These are phyloP conservation scores for Hipparchia sbordonii DNA, from an alignment of 2,888 invertebrate genomes.

Conservation along the genomic window DNA sequence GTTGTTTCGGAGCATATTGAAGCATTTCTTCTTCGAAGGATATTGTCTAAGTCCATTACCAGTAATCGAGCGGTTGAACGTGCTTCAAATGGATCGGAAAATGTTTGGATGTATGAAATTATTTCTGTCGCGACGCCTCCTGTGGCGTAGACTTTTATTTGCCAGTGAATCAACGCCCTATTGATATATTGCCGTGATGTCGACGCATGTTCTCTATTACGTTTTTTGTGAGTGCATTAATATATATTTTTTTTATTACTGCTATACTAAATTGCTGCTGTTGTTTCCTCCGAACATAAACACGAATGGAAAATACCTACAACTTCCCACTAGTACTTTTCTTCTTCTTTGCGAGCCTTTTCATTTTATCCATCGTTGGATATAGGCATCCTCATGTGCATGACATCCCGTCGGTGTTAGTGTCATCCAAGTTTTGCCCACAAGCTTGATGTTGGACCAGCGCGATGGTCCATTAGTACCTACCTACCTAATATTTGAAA, in stretches of 20 bases:
- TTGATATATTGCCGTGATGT: conserved; percentile 62
- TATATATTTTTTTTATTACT: conserved; percentile 37
- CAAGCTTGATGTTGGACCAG: no score
- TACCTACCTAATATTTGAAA: no score
- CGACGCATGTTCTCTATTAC: conserved; percentile 65
- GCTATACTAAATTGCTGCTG: conserved; percentile 35
- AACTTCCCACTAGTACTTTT: background rate
- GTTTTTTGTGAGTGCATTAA: conserved; percentile 51
- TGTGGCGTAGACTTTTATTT: conserved; percentile 65
- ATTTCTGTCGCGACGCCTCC: conserved; percentile 70
- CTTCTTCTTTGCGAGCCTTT: no score
- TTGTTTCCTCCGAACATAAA: conserved; percentile 2
- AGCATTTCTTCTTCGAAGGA: conserved; percentile 28
- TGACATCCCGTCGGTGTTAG: no score
- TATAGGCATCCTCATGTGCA: no score
- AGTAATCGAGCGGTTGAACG: conserved; percentile 50
- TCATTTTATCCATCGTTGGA: no score
- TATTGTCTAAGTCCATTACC: conserved; percentile 49
- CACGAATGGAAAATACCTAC: background rate
- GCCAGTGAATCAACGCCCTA: conserved; percentile 70
- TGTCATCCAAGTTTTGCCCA: no score
- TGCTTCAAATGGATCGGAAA: conserved; percentile 66
- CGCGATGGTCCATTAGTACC: no score
- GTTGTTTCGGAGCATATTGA: conserved; percentile 30
- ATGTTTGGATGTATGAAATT: conserved; percentile 66